Base-by-base conservation (phyloP, 2,888 invertebrate species). In the Troilus luridus region DNA sequence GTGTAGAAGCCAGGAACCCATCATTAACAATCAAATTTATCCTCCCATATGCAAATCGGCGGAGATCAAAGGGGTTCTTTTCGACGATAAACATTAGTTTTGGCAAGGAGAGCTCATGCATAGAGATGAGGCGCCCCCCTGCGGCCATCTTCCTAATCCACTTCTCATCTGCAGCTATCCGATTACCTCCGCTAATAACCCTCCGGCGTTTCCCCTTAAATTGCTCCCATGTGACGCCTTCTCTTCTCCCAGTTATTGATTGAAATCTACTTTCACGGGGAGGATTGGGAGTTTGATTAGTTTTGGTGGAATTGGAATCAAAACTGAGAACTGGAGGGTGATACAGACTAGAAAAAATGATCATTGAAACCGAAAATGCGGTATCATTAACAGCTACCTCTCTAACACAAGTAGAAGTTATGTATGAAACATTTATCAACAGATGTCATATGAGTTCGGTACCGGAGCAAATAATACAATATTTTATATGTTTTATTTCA, bases 61-160 rank as follows among this genome's bases (percentile, higher is more conserved):
- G 12, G 64, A 0, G 90, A 90, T 81, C 90, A 90, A 90, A 90
- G 90, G 81, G 9, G 8, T 24, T n/a, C 77, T 21, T 58, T 41
- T 54, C n/a, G 67, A 54, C 6, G 62, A 19, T 67, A 41, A 89
- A 64, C 89, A 89, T 89, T 89, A 67, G 89, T 67, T 19, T 11
- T 89, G 41, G 5, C 67, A 21, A 21, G 27, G 56, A 6, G 81
- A 72, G 0, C 81, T 90, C 81, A 90, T 90, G 90, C 90, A 90
- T 90, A 77, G 72, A 90, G 90, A 90, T 90, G 90, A 90, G 90
- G 14, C 81, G 2, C 21, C 67, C 72, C 41, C 72, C 72, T n/a
- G 41, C 7, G 41, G 24, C 19, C 77, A 24, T 54, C 72, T 54
- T 85, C 85, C 85, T 85, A 81, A 81, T 81, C 81, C 21, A 54